Base-by-base conservation (phyloP, 2,113 vertebrate species). In the Psilopogon haemacephalus region DNA sequence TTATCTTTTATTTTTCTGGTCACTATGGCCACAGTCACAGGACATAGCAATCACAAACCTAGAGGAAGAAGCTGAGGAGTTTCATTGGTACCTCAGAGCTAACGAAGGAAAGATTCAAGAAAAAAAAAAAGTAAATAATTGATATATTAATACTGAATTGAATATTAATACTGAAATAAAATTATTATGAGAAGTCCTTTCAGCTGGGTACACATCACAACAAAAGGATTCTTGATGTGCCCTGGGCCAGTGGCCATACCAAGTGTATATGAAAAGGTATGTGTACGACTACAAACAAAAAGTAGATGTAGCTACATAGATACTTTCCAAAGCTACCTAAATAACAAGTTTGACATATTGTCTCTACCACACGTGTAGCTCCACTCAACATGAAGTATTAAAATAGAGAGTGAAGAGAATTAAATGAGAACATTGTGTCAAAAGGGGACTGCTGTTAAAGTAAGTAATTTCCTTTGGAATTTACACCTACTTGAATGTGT, bases 361-460 rank as follows among this genome's bases (percentile, higher is more conserved):
- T 70, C 44, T 89, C 55, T 79, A 91, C 79, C 33, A 77, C 48
- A 80, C 1, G 0, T 64, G 52, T 44, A 85, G 87, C 60, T 50
- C 37, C 38, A 91, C 32, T 74, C 56, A 76, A 33, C 30, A 77
- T 38, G 69, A 84, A 94, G 72, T 86, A 94, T 77, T 87, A 91
- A 91, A 95, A 88, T 37, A 88, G 68, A 80, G 42, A 88, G 2
- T 16, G 28, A 80, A 87, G 46, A 81, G 64, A 93, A 90, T 91
- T 88, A 94, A 92, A 91, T 83, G 35, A 93, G 93, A 93, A 94
- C 83, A 68, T 85, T 73, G 60, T 95, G 90, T 89, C 90, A 94
- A 91, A 94, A 90, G 75, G 79, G 18, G 30, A 84, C 60, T 86
- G 65, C 48, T 90, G 60, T n/a, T 83, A 77, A 83, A 74, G 23